A percentile compares a stretch with the other conserved stretches of the same genome.
These are phyloP conservation scores for Diploscapter pachys DNA, from an alignment of 1,140 invertebrate genomes.

Conservation along the genomic window DNA sequence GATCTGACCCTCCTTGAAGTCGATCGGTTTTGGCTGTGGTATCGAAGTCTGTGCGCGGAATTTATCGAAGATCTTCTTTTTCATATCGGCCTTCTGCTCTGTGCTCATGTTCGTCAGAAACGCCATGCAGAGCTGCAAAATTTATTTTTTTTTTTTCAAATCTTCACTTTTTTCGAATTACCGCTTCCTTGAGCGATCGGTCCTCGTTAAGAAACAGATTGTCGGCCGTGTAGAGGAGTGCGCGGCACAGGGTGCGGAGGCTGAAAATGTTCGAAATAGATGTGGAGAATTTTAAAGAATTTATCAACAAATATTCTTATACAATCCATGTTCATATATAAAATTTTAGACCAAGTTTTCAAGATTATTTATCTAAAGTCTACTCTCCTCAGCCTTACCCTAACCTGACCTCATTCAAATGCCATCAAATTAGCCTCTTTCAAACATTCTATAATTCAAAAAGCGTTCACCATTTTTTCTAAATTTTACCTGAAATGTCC, in stretches of 20 bases:
- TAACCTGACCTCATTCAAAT: too few species aligned
- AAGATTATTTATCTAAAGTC: too few species aligned
- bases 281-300: background rate
- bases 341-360: background rate
- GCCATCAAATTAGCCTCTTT: too few species aligned
- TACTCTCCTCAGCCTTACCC: too few species aligned
- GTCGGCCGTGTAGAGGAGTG: slow-evolving; percentile 74
- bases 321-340: background rate
- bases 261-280: slow-evolving; percentile 70
- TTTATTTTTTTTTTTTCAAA: background rate
- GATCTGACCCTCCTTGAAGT: slow-evolving; percentile 46
- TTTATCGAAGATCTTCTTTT: slow-evolving; percentile 68
- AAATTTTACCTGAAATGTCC: slow-evolving; percentile 68
- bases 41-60: slow-evolving; percentile 54
- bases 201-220: slow-evolving; percentile 77
- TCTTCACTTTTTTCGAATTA: background rate
- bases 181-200: slow-evolving; percentile 83
- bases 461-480: background rate
- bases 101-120: slow-evolving; percentile 89
- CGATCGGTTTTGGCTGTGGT: slow-evolving; percentile 69
- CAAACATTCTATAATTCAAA: too few species aligned
- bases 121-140: slow-evolving; percentile 73
- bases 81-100: slow-evolving; percentile 73
- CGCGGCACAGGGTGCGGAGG: slow-evolving; percentile 85
- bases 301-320: background rate